Base-by-base conservation (phyloP, 2,888 invertebrate species). In the Drepana falcataria region DNA sequence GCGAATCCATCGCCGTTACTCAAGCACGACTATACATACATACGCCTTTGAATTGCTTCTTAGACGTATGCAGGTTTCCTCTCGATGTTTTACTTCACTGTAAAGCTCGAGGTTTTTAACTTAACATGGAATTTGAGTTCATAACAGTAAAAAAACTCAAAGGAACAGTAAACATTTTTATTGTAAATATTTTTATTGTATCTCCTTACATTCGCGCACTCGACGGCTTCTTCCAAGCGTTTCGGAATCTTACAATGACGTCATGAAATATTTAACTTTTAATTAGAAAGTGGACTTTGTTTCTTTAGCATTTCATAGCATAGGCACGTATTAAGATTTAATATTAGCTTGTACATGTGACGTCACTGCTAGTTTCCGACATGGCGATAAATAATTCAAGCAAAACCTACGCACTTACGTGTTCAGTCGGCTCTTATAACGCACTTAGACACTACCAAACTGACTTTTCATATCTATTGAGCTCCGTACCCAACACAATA, bases 181-280 rank as follows among this genome's bases (percentile, higher is more conserved):
- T 87, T 89, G 87, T 88, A 88, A 89, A 90, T 89, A 89, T 84
- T 83, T 83, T 89, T 89, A 88, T 89, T 89, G 84, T 89, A 86
- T 85, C 79, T 73, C 75, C 79, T 84, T 87, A 84, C 78, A 84
- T 77, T 84, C 83, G 84, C 81, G 82, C 82, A 79, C 74, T 82
- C 79, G 66, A 78, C 79, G 77, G 73, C 78, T 78, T 74, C 37
- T 55, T 73, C 71, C 65, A 84, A 85, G 83, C 83, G 51, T 55
- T 76, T 71, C 58, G 60, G 66, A 73, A 77, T 81, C 78, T 77
- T 71, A 73, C 71, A 71, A 76, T 73, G 74, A 68, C 66, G 60
- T 68, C 57, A 53, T 51, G 51, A 57, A 53, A 52, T 51, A 59
- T 60, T 33, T 48, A 7, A 53, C 37, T 49, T 48, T 41, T 44